Evolutionary conservation across 2,797 vertebrate species (phyloP).

Genomic region (Alcedo atthis): DNA sequence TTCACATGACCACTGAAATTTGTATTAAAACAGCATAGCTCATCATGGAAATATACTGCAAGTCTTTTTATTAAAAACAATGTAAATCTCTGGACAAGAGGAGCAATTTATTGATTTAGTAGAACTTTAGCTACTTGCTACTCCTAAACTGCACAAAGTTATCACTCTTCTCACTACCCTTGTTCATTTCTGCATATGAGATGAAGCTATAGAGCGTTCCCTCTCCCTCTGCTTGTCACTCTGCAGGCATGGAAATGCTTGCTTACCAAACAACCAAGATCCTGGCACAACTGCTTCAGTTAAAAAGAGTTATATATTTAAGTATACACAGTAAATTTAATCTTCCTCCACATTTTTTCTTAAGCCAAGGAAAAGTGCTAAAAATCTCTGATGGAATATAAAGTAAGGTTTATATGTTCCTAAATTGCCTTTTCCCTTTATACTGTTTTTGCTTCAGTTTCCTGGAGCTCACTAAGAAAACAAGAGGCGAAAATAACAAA

Average conservation of each 20-base stretch:
- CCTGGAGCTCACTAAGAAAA: not conserved
- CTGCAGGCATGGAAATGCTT: not conserved
- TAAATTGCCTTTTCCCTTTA: not conserved
- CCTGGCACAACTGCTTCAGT: not conserved
- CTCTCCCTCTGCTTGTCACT: not conserved
- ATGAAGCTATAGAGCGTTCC: not conserved
- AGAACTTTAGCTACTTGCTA: not conserved
- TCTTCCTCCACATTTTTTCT: constrained; percentile 31
- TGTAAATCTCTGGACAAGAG: not conserved
- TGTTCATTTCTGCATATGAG: not conserved
- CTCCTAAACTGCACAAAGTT: not conserved
- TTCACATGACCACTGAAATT: not conserved
- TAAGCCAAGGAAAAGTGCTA: constrained; percentile 4
- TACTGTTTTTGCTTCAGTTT: not conserved
- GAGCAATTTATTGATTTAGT: not conserved
- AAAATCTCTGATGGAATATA: constrained; percentile 19
- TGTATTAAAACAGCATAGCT: not conserved
- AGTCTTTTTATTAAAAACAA: not conserved
- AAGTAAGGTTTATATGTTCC: not conserved
- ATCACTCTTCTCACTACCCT: not conserved
- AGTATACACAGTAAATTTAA: constrained; percentile 31
- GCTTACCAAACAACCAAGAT: not conserved
- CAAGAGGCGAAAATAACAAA: not conserved
- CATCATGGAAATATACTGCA: not conserved
- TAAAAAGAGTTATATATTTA: not conserved